A percentile compares a stretch with the other conserved stretches of the same genome.
These are phyloP conservation scores for Macrotus californicus DNA, from an alignment of 2,113 vertebrate species.

Conservation along the genomic window DNA sequence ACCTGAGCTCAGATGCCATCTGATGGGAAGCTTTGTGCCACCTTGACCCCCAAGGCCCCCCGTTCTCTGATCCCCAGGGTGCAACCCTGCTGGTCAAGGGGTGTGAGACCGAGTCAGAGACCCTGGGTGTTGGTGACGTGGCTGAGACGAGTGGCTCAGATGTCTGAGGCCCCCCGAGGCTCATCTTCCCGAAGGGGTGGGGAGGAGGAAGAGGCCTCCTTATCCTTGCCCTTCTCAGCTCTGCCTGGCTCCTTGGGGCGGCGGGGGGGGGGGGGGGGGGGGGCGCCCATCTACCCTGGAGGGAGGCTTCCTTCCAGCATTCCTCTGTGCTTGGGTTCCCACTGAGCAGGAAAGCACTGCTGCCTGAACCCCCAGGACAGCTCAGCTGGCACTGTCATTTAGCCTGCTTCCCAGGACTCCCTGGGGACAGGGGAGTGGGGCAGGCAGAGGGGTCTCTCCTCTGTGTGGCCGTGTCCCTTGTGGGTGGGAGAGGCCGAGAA, in stretches of 20 bases:
- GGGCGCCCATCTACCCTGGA: constrained; percentile 32
- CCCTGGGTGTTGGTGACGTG: constrained; percentile 40
- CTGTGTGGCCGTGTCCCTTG: not conserved
- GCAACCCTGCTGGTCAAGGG: constrained; percentile 27
- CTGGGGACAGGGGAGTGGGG: not conserved
- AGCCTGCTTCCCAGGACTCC: constrained; percentile 43
- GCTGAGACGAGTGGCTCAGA: constrained; percentile 74
- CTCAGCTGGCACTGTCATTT: constrained; percentile 74
- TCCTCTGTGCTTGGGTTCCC: constrained; percentile 58
- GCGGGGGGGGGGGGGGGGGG: too few species aligned
- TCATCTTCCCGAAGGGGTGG: constrained; percentile 69
- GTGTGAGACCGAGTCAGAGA: constrained; percentile 71
- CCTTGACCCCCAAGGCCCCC: not conserved
- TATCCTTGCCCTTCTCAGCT: constrained; percentile 66
- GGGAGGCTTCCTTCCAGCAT: constrained; percentile 68
- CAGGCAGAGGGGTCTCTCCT: not conserved
- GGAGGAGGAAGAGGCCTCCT: constrained; percentile 71
- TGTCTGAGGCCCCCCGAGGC: constrained; percentile 70
- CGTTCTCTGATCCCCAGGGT: not conserved
- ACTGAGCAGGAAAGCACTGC: constrained; percentile 64
- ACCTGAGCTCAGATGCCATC: not conserved
- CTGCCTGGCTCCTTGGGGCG: constrained; percentile 49
- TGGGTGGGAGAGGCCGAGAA: not conserved
- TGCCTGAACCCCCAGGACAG: not conserved
- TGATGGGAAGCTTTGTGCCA: not conserved